Conservation (phyloP, 64 coral and sea anemone genomes). For the Anthopleura sola region DNA sequence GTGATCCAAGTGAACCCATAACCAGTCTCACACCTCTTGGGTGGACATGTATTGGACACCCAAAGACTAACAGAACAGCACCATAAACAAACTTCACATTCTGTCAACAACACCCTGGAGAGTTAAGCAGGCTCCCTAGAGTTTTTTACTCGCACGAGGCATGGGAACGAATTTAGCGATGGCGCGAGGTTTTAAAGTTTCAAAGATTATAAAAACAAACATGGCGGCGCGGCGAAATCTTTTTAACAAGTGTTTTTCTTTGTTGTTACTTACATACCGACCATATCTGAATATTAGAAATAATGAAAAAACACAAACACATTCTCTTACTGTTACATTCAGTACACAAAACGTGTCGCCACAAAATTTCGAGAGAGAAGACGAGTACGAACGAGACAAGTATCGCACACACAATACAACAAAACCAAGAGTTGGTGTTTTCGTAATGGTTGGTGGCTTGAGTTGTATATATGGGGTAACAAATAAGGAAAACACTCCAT, state of each 20-base stretch:
- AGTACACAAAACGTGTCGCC: not conserved
- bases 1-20: no score
- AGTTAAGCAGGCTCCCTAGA: slow-evolving; percentile 3
- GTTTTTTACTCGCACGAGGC: not conserved
- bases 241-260: not conserved
- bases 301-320: not conserved
- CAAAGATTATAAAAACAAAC: not conserved
- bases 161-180: not conserved
- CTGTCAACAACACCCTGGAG: no score
- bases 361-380: no score
- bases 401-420: no score
- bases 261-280: slow-evolving; percentile 2
- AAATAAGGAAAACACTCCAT: not conserved
- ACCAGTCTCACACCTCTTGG: no score
- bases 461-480: not conserved
- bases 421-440: not conserved
- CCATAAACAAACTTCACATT: no score
- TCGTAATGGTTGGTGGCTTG: not conserved
- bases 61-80: no score
- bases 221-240: not conserved
- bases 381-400: no score
- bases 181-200: slow-evolving; percentile 22
- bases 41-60: no score
- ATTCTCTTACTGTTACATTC: not conserved
- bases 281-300: not conserved